These are phyloP conservation scores for Lucilia sericata DNA, from an alignment of 1,140 invertebrate genomes.

Conservation along the genomic window DNA sequence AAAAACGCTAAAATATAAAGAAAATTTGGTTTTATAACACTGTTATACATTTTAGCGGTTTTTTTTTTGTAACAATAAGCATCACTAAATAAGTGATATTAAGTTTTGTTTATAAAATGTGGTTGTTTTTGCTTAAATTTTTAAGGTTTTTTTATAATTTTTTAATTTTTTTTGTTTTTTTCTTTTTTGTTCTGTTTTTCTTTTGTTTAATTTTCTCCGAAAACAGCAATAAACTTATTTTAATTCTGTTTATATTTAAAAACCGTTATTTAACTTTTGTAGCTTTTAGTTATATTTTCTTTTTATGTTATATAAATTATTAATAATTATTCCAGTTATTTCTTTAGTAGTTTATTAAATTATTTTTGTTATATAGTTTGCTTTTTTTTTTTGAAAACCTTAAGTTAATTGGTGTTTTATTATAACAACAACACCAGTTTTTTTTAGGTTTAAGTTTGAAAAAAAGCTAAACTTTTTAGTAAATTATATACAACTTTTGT, in stretches of 20 bases:
- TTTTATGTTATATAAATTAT: neutral
- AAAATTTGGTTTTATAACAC: no score
- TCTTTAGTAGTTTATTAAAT: neutral
- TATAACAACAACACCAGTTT: neutral
- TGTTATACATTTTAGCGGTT: no score
- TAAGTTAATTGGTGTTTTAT: neutral
- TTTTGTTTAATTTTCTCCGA: neutral
- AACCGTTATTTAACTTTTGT: neutral
- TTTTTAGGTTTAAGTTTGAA: neutral
- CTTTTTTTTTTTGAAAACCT: neutral
- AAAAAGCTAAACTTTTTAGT: slow-evolving; percentile 3
- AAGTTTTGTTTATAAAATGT: neutral
- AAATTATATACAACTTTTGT: neutral
- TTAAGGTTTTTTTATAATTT: neutral
- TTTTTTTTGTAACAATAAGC: no score
- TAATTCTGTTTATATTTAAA: neutral
- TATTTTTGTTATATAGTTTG: slow-evolving; percentile 14
- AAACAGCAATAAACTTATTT: neutral
- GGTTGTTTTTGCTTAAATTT: neutral
- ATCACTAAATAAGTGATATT: no score
- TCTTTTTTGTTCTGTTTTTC: neutral
- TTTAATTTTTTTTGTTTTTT: slow-evolving; percentile 19
- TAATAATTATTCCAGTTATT: neutral
- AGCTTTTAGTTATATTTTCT: neutral
- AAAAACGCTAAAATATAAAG: no score